These are phyloP conservation scores for Meghimatium bilineatum DNA, from an alignment of 2,888 invertebrate species.

Conservation along the genomic window DNA sequence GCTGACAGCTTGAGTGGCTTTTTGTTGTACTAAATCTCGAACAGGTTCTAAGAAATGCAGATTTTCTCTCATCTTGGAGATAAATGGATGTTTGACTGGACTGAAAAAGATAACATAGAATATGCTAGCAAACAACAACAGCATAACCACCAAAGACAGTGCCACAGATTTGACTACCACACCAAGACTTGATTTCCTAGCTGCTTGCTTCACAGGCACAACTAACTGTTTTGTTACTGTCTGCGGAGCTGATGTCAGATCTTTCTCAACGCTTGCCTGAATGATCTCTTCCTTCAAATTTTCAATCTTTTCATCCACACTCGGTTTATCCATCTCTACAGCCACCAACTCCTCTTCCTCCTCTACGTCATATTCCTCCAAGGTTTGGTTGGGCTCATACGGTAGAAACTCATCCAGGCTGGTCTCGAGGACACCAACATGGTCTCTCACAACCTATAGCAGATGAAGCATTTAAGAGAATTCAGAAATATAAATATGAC, in stretches of 20 bases:
- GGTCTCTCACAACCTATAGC: slow-evolving; percentile 24
- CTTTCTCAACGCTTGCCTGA: slow-evolving; percentile 30
- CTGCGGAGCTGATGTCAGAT: slow-evolving; percentile 53
- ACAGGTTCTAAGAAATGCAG: slow-evolving; percentile 66
- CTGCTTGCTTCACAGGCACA: slow-evolving; percentile 25
- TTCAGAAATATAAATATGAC: no score
- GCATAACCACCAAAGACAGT: slow-evolving; percentile 60
- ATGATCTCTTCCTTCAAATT: slow-evolving; percentile 58
- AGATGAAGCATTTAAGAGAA: neutral
- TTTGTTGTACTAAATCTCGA: slow-evolving; percentile 57
- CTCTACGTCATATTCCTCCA: slow-evolving; percentile 55
- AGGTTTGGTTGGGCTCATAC: slow-evolving; percentile 59
- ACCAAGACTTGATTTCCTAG: slow-evolving; percentile 25
- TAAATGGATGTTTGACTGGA: slow-evolving; percentile 62
- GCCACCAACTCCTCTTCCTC: slow-evolving; percentile 55
- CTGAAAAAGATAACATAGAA: slow-evolving; percentile 65
- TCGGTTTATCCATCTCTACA: slow-evolving; percentile 51
- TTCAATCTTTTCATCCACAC: slow-evolving; percentile 67
- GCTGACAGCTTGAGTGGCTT: slow-evolving; percentile 19
- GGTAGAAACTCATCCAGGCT: slow-evolving; percentile 54
- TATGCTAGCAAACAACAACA: slow-evolving; percentile 59
- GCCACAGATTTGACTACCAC: slow-evolving; percentile 59
- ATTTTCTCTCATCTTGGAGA: slow-evolving; percentile 60
- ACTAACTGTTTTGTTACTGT: slow-evolving; percentile 36
- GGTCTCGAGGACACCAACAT: slow-evolving; percentile 47